Conservation (phyloP, 2,888 invertebrate genomes). For the Syrista parreyssii region DNA sequence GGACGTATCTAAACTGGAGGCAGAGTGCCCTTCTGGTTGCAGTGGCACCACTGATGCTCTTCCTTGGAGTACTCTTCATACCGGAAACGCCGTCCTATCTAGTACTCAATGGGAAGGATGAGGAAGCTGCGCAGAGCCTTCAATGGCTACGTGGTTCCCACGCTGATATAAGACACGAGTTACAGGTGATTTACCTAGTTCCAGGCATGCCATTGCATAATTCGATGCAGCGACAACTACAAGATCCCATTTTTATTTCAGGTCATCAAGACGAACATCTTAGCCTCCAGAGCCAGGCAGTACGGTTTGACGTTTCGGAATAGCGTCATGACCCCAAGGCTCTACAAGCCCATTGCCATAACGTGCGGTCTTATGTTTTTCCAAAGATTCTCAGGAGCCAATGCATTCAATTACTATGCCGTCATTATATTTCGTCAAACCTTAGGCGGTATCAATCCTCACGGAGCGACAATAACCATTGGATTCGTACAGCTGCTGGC, state of each 20-base stretch:
- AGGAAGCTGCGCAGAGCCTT: slow-evolving; percentile 77
- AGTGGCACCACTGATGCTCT: slow-evolving; percentile 80
- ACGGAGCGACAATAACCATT: slow-evolving; percentile 86
- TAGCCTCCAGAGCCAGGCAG: slow-evolving; percentile 61
- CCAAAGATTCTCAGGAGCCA: slow-evolving; percentile 86
- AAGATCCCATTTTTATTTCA: slow-evolving; percentile 32
- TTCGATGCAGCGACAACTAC: slow-evolving; percentile 21
- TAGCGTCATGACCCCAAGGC: slow-evolving; percentile 61
- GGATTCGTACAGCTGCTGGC: slow-evolving; percentile 88
- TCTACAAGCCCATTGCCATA: slow-evolving; percentile 81
- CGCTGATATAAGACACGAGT: slow-evolving; percentile 81
- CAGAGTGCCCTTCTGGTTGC: slow-evolving; percentile 85
- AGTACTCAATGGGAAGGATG: slow-evolving; percentile 80
- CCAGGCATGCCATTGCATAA: neutral
- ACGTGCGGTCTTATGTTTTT: slow-evolving; percentile 91
- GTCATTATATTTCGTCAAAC: slow-evolving; percentile 89
- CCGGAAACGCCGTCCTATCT: slow-evolving; percentile 92
- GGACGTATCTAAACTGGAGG: slow-evolving; percentile 86
- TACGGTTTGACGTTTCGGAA: slow-evolving; percentile 61
- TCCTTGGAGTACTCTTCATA: slow-evolving; percentile 80
- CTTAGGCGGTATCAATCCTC: slow-evolving; percentile 83
- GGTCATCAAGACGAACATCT: slow-evolving; percentile 62
- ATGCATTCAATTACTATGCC: slow-evolving; percentile 87
- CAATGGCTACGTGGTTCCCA: slow-evolving; percentile 86
- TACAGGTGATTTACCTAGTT: slow-evolving; percentile 59